These are phyloP conservation scores for Thamnophis elegans DNA, from an alignment of 2,797 vertebrate species.

Conservation along the genomic window DNA sequence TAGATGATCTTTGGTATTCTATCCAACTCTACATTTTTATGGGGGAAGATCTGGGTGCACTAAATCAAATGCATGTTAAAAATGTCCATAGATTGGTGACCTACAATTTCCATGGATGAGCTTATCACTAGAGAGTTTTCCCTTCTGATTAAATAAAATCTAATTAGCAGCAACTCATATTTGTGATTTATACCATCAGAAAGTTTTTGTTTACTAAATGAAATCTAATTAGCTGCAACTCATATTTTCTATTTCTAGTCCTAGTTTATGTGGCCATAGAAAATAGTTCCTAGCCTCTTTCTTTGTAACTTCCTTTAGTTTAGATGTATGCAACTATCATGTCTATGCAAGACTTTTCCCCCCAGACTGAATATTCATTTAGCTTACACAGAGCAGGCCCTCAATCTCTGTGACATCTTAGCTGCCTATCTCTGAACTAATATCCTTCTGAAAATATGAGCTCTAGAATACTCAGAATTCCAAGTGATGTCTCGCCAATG, in stretches of 20 bases:
- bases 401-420: neutral
- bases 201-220: neutral
- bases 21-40: too few species aligned
- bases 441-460: neutral
- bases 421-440: neutral
- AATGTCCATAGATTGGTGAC: neutral
- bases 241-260: neutral
- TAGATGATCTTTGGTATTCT: too few species aligned
- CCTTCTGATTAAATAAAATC: neutral
- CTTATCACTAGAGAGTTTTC: neutral
- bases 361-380: neutral
- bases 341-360: neutral
- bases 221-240: neutral
- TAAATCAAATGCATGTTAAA: too few species aligned
- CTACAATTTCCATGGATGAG: neutral
- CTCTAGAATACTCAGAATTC: neutral
- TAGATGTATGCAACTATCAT: neutral
- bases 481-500: neutral
- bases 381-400: neutral
- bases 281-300: neutral
- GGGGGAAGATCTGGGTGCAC: too few species aligned
- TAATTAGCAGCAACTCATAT: neutral
- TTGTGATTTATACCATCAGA: neutral
- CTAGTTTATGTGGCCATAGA: neutral
- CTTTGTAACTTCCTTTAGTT: neutral